A percentile compares a stretch with the other conserved stretches of the same genome.
Conservation (phyloP, 2,888 invertebrate species). For the Lomographa bimaculata region DNA sequence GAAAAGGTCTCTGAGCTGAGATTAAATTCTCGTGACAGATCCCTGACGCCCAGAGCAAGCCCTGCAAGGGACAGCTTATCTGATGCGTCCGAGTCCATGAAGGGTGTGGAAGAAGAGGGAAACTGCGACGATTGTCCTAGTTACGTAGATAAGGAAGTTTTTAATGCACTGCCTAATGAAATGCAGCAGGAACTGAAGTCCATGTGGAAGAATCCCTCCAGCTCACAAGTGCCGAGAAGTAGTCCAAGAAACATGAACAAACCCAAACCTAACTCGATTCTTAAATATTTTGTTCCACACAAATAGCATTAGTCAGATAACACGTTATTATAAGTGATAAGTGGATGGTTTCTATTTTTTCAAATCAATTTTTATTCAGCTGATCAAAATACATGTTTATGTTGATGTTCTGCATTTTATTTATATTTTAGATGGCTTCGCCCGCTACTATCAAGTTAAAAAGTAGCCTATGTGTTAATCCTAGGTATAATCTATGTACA, state of each 20-base stretch:
- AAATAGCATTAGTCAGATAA: slow-evolving; percentile 84
- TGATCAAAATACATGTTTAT: slow-evolving; percentile 83
- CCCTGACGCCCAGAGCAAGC: slow-evolving; percentile 72
- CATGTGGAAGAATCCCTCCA: slow-evolving; percentile 85
- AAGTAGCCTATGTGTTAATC: too few species aligned
- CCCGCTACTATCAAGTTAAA: too few species aligned
- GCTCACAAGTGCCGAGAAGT: slow-evolving; percentile 66
- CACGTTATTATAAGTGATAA: slow-evolving; percentile 80
- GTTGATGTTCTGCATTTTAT: slow-evolving; percentile 63
- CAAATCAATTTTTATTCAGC: slow-evolving; percentile 82
- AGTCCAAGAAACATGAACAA: slow-evolving; percentile 79
- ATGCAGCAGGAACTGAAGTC: slow-evolving; percentile 89
- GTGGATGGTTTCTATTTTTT: slow-evolving; percentile 84
- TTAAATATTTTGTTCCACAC: slow-evolving; percentile 88
- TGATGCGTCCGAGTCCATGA: slow-evolving; percentile 69
- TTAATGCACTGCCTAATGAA: slow-evolving; percentile 87
- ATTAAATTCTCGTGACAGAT: slow-evolving; percentile 71
- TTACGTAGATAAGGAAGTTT: slow-evolving; percentile 87
- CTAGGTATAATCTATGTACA: too few species aligned
- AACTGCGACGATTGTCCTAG: slow-evolving; percentile 84
- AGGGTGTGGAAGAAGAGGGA: slow-evolving; percentile 62
- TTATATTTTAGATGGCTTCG: too few species aligned
- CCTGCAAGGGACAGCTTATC: slow-evolving; percentile 72
- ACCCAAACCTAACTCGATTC: slow-evolving; percentile 84
- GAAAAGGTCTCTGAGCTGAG: slow-evolving; percentile 80